A percentile compares a stretch with the other conserved stretches of the same genome.
These are phyloP conservation scores for Procambarus clarkii DNA, from an alignment of 1,140 invertebrate species.

Conservation along the genomic window DNA sequence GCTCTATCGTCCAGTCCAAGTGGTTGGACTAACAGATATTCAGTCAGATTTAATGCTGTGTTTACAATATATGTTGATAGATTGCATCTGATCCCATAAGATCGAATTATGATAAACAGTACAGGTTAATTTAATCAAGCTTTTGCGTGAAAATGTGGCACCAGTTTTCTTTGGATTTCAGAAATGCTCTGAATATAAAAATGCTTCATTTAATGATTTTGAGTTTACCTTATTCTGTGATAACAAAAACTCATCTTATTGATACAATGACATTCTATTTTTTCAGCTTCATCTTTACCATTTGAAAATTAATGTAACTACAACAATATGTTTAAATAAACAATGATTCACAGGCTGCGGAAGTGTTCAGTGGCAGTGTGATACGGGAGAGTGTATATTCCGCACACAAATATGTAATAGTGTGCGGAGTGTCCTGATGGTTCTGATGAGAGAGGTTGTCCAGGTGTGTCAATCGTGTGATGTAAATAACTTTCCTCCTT, in stretches of 20 bases:
- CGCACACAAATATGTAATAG: slow-evolving; percentile 73
- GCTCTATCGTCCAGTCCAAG: too few species aligned
- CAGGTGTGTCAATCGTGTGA: slow-evolving; percentile 28
- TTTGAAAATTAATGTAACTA: too few species aligned
- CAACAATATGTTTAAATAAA: not conserved
- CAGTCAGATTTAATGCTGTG: too few species aligned
- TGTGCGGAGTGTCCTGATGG: slow-evolving; percentile 74
- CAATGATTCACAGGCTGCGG: slow-evolving; percentile 46
- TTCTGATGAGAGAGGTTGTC: slow-evolving; percentile 75
- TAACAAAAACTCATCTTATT: not conserved
- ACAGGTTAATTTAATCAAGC: too few species aligned
- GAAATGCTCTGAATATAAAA: not conserved
- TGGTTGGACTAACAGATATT: too few species aligned
- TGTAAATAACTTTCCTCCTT: not conserved
- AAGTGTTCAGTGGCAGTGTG: slow-evolving; percentile 52
- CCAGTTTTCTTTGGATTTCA: too few species aligned
- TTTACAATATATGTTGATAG: too few species aligned
- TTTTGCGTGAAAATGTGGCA: too few species aligned
- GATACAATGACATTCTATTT: too few species aligned
- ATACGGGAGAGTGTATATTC: slow-evolving; percentile 70
- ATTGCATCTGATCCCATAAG: too few species aligned
- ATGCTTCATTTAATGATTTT: not conserved
- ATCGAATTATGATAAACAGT: too few species aligned
- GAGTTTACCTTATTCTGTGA: not conserved
- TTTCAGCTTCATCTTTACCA: too few species aligned